phyloP scores from a whole-genome alignment of 2,113 vertebrate genomes.

The Orycteropus afer region DNA sequence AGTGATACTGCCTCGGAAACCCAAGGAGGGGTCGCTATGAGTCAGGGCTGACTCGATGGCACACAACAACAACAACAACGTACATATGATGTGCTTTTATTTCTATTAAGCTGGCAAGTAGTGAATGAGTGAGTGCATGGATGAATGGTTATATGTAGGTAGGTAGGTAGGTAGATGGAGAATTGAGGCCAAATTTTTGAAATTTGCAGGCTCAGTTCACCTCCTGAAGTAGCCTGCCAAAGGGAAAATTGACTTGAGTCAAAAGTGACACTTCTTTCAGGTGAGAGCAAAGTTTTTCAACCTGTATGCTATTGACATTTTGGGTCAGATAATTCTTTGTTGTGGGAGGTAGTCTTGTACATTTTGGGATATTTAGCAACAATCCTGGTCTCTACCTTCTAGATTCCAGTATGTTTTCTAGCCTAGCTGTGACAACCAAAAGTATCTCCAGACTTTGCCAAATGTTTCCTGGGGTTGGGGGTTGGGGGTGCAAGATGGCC shows the following conservation, averaged over 20 bases:
- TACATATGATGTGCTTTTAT: not conserved
- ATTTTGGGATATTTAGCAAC: not conserved
- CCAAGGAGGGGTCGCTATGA: too few relatives aligned
- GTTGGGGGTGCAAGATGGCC: not conserved
- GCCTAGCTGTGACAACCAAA: not conserved
- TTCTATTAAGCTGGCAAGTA: not conserved
- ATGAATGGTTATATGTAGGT: not conserved
- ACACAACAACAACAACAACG: too few relatives aligned
- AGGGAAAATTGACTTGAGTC: not conserved
- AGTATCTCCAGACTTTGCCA: not conserved
- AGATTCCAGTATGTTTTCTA: too few relatives aligned
- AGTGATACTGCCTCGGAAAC: too few relatives aligned
- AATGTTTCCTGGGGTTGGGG: too few relatives aligned
- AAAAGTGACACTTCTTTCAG: not conserved
- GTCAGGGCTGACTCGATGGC: too few relatives aligned
- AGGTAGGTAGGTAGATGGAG: not conserved
- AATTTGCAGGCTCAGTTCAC: not conserved
- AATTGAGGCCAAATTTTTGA: not conserved
- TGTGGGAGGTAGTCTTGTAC: not conserved
- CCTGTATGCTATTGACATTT: not conserved
- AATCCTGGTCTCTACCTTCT: too few relatives aligned
- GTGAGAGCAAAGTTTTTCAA: not conserved
- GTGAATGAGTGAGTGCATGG: not conserved
- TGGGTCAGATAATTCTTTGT: not conserved
- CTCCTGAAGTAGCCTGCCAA: not conserved